Evolutionary conservation across 2,797 vertebrate genomes (phyloP).

Genomic region (Rousettus madagascariensis): DNA sequence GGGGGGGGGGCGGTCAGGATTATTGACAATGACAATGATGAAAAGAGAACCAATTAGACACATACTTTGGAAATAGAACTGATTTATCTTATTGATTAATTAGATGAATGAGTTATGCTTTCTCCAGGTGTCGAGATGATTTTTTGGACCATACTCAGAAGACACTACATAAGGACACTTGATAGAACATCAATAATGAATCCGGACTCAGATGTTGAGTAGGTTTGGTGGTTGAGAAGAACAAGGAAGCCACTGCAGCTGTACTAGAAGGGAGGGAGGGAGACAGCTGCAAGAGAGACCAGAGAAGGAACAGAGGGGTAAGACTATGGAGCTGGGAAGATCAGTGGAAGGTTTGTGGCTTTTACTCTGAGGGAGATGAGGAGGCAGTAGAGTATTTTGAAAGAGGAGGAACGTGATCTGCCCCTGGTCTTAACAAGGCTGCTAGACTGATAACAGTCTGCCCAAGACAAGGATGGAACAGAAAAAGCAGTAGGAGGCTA

Average conservation of each 20-base stretch:
- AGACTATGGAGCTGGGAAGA: background rate
- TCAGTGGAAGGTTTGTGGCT: background rate
- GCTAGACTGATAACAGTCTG: background rate
- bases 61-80: background rate
- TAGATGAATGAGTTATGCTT: background rate
- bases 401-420: background rate
- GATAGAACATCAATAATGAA: background rate
- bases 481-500: background rate
- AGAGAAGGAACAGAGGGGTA: background rate
- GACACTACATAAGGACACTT: background rate
- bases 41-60: background rate
- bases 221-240: background rate
- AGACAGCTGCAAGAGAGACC: rapidly evolving
- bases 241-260: background rate
- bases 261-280: background rate
- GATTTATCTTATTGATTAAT: background rate
- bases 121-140: background rate
- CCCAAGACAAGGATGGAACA: background rate
- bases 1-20: rapidly evolving
- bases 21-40: background rate
- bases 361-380: background rate
- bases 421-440: background rate
- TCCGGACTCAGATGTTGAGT: background rate
- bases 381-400: background rate
- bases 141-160: background rate